These are phyloP conservation scores for Ophonus ardosiacus DNA, from an alignment of 2,888 invertebrate species.

Conservation along the genomic window DNA sequence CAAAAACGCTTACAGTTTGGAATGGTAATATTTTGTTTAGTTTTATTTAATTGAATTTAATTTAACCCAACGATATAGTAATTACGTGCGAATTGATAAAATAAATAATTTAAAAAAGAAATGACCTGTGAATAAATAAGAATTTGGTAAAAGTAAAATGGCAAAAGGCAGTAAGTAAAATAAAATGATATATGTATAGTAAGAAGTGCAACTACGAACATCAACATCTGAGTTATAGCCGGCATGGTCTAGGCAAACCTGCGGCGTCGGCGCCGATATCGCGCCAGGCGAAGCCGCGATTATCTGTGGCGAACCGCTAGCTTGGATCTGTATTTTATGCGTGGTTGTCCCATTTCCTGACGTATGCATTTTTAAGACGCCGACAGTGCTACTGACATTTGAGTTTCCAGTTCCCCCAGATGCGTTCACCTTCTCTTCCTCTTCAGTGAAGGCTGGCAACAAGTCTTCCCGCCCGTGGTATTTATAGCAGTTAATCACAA, in stretches of 20 bases:
- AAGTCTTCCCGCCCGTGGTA: constrained; percentile 97
- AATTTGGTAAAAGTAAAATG: constrained; percentile 15
- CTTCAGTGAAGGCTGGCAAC: constrained; percentile 95
- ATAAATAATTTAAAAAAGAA: constrained; percentile 64
- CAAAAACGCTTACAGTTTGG: too few species aligned
- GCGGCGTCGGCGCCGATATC: constrained; percentile 77
- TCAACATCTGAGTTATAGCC: constrained; percentile 86
- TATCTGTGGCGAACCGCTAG: constrained; percentile 77
- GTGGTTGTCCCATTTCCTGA: constrained; percentile 74
- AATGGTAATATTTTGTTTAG: too few species aligned
- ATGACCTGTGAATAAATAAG: constrained; percentile 64
- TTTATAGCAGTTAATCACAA: constrained; percentile 98
- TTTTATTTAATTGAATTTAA: not conserved
- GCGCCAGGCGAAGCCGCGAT: constrained; percentile 77
- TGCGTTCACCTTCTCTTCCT: constrained; percentile 87
- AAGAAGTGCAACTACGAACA: constrained; percentile 78
- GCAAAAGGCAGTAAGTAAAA: constrained; percentile 26
- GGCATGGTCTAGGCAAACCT: constrained; percentile 87
- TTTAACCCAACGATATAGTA: constrained; percentile 54
- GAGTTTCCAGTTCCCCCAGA: constrained; percentile 79
- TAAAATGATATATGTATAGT: constrained; percentile 48
- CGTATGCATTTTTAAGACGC: constrained; percentile 77
- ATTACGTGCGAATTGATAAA: constrained; percentile 63
- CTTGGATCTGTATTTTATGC: constrained; percentile 77
- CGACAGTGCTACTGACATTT: constrained; percentile 75